Evolutionary conservation across 1,140 invertebrate species (phyloP).

Genomic region (Mya arenaria): DNA sequence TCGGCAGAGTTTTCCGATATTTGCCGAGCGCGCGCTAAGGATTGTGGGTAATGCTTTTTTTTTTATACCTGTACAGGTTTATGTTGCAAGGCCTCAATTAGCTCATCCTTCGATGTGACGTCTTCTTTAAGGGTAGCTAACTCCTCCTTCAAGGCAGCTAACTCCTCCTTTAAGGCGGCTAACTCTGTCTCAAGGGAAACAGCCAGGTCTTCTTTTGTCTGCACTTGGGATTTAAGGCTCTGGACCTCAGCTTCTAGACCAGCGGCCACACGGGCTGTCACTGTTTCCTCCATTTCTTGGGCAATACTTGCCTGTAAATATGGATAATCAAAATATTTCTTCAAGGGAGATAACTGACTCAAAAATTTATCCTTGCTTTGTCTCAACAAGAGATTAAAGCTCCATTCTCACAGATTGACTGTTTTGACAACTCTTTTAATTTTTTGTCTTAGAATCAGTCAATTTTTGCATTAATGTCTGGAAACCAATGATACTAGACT

Average conservation of each 20-base stretch:
- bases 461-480: too few relatives aligned
- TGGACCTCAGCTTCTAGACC: constrained; percentile 60
- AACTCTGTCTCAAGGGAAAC: constrained; percentile 25
- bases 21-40: too few relatives aligned
- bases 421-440: too few relatives aligned
- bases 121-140: constrained; percentile 51
- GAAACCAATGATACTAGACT: too few relatives aligned
- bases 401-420: too few relatives aligned
- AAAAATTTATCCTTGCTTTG: too few relatives aligned
- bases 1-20: too few relatives aligned
- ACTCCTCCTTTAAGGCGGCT: constrained; percentile 48
- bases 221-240: constrained; percentile 53
- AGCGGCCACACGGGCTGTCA: constrained; percentile 55
- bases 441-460: too few relatives aligned
- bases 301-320: constrained; percentile 70
- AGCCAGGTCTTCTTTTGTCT: constrained; percentile 57
- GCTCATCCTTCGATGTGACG: constrained; percentile 39
- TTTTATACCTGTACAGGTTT: constrained; percentile 29
- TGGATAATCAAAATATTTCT: too few relatives aligned
- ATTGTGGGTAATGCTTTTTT: too few relatives aligned
- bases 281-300: constrained; percentile 73
- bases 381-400: too few relatives aligned
- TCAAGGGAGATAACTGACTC: too few relatives aligned
- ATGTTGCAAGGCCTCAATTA: constrained; percentile 20
- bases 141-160: constrained; percentile 25